These are phyloP conservation scores for Gortyna flavago DNA, from an alignment of 2,888 invertebrate species.

Conservation along the genomic window DNA sequence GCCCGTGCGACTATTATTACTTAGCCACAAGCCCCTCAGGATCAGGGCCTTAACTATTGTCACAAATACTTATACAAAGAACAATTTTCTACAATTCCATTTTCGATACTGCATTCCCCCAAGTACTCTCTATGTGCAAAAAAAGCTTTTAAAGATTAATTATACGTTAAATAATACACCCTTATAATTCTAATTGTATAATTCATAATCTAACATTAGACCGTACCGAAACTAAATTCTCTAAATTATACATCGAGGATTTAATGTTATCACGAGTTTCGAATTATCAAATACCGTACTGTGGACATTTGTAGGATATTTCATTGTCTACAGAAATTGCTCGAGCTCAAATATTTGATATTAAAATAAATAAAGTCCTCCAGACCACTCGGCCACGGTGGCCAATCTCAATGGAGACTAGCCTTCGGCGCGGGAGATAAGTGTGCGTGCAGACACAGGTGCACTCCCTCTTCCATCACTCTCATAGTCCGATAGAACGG, in stretches of 20 bases:
- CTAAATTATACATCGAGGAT: constrained; percentile 48
- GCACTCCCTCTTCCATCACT: too few species aligned
- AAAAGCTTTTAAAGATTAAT: not conserved
- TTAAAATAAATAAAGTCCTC: not conserved
- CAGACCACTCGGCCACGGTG: too few species aligned
- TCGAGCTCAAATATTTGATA: constrained; percentile 35
- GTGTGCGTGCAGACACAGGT: too few species aligned
- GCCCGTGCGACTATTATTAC: not conserved
- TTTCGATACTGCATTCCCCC: too few species aligned
- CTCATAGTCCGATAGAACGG: too few species aligned
- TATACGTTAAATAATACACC: not conserved
- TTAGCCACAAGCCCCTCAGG: not conserved
- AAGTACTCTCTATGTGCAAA: not conserved
- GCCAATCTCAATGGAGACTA: too few species aligned
- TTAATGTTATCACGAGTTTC: constrained; percentile 37
- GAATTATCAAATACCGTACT: constrained; percentile 41
- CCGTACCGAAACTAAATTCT: constrained; percentile 39
- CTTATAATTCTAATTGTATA: constrained; percentile 1
- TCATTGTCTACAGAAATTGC: constrained; percentile 49
- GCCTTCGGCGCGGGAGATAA: too few species aligned
- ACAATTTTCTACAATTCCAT: not conserved
- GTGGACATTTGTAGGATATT: constrained; percentile 47
- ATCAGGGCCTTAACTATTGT: not conserved
- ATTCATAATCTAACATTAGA: constrained; percentile 20
- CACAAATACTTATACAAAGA: not conserved